phyloP scores from a whole-genome alignment of 2,797 vertebrate species.

The Balearica regulorum region DNA sequence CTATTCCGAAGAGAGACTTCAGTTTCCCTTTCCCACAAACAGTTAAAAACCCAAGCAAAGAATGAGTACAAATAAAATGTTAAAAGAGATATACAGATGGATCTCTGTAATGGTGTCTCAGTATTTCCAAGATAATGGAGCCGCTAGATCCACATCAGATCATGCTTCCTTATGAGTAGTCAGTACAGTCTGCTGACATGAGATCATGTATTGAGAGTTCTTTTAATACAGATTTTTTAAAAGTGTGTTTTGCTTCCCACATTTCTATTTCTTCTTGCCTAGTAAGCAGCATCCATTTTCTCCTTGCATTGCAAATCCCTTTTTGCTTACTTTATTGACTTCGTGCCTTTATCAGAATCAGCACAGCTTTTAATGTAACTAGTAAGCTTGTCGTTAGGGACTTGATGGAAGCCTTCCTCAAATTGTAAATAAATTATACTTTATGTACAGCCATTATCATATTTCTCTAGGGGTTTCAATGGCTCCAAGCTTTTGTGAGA shows the following conservation, averaged over 20 bases:
- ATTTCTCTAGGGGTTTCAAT: slow-evolving; percentile 58
- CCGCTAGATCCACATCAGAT: neutral
- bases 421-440: slow-evolving; percentile 70
- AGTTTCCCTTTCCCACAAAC: neutral
- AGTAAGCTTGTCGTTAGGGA: slow-evolving; percentile 54
- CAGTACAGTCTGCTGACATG: neutral
- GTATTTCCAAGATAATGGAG: neutral
- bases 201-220: neutral
- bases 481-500: slow-evolving; percentile 49
- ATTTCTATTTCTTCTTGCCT: neutral
- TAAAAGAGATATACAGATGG: neutral
- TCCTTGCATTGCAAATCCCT: neutral
- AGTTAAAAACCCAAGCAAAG: neutral
- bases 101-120: neutral
- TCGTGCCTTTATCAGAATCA: slow-evolving; percentile 46
- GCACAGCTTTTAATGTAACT: slow-evolving; percentile 49
- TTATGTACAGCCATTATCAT: slow-evolving; percentile 57
- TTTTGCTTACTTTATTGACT: slow-evolving; percentile 46
- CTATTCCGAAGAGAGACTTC: neutral
- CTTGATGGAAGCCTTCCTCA: slow-evolving; percentile 52
- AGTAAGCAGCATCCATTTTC: neutral
- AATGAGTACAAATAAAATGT: neutral
- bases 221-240: neutral
- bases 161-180: neutral
- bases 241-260: neutral